These are phyloP conservation scores for Pseudochaenichthys georgianus DNA, from an alignment of 2,797 vertebrate species.

Conservation along the genomic window DNA sequence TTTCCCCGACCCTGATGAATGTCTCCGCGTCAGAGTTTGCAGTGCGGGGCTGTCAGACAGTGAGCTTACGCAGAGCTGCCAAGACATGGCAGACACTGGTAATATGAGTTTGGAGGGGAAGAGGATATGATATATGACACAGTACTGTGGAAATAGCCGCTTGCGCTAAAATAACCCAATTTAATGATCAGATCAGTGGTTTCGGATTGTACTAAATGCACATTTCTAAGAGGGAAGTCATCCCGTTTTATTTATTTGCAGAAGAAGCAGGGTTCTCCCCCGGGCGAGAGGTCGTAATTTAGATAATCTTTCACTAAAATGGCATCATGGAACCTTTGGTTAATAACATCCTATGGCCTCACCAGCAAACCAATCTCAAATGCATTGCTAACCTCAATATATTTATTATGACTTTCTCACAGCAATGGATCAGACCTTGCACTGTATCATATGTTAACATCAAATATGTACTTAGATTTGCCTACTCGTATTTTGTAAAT, in stretches of 20 bases:
- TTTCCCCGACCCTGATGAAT: slow-evolving; percentile 45
- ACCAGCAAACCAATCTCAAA: not conserved
- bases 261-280: not conserved
- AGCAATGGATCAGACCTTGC: not conserved
- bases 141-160: not conserved
- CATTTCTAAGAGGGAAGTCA: not conserved
- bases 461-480: not conserved
- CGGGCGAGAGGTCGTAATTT: not conserved
- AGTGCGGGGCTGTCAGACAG: slow-evolving; percentile 32
- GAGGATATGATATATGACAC: slow-evolving; percentile 5
- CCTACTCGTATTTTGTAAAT: not conserved
- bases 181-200: slow-evolving; percentile 11
- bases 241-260: not conserved
- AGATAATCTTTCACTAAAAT: not conserved
- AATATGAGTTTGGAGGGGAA: slow-evolving; percentile 15
- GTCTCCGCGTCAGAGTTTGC: slow-evolving; percentile 24
- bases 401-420: not conserved
- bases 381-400: not conserved
- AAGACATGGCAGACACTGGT: slow-evolving; percentile 16
- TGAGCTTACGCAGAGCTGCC: slow-evolving; percentile 31
- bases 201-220: too few relatives aligned
- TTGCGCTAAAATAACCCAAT: not conserved
- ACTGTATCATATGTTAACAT: not conserved
- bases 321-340: not conserved
- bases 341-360: not conserved